phyloP scores from a whole-genome alignment of 2,888 invertebrate species.

The Meandrusa payeni region DNA sequence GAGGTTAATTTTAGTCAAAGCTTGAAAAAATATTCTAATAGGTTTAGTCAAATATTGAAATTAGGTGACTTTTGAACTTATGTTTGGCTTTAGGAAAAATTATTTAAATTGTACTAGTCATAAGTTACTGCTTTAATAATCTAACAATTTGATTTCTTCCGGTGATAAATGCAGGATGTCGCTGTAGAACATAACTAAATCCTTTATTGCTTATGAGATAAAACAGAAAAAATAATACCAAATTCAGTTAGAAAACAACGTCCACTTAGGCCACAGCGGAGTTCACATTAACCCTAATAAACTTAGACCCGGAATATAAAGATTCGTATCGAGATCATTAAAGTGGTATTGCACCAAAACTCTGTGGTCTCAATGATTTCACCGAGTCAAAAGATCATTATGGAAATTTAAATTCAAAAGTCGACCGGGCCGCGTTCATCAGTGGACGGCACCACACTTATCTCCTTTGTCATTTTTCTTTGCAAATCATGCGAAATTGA shows the following conservation, averaged over 20 bases:
- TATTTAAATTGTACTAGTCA: too few species aligned
- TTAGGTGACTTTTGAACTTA: too few species aligned
- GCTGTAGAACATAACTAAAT: too few species aligned
- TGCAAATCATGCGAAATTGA: slow-evolving; percentile 61
- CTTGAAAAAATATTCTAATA: too few species aligned
- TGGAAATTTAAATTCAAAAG: slow-evolving; percentile 32
- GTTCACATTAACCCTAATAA: slow-evolving; percentile 19
- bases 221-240: neutral
- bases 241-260: slow-evolving; percentile 9
- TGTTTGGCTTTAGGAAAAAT: too few species aligned
- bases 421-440: slow-evolving; percentile 29
- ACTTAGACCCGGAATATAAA: slow-evolving; percentile 18
- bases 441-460: slow-evolving; percentile 29
- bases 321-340: slow-evolving; percentile 21
- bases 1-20: too few species aligned
- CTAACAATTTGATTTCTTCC: too few species aligned
- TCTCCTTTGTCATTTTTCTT: slow-evolving; percentile 40
- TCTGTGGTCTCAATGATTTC: slow-evolving; percentile 12
- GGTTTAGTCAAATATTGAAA: too few species aligned
- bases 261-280: slow-evolving; percentile 6
- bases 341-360: slow-evolving; percentile 11
- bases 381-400: slow-evolving; percentile 24
- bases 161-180: too few species aligned
- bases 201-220: too few species aligned
- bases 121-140: too few species aligned